These are phyloP conservation scores for Cryptomyrus ogoouensis DNA, from an alignment of 2,113 vertebrate species.

Conservation along the genomic window DNA sequence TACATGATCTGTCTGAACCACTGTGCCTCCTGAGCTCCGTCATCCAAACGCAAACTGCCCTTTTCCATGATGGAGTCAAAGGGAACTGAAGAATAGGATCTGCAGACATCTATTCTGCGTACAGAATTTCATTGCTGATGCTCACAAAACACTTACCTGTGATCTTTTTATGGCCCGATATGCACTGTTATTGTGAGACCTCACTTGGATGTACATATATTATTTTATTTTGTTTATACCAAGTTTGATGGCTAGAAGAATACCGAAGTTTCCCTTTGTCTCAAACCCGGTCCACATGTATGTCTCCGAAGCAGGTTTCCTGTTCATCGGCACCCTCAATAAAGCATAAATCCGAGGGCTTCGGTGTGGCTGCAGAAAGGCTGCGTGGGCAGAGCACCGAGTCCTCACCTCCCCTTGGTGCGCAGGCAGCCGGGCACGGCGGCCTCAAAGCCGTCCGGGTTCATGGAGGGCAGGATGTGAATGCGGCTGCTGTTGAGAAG, in stretches of 20 bases:
- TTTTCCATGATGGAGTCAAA: background rate
- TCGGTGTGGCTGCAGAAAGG: background rate
- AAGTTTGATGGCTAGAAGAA: background rate
- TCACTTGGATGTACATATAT: background rate
- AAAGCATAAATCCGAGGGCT: background rate
- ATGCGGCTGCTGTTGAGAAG: constrained; percentile 83
- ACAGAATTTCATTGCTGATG: background rate
- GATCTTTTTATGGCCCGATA: background rate
- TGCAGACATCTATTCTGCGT: background rate
- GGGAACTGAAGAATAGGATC: background rate
- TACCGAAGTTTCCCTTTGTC: background rate
- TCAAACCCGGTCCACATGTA: background rate
- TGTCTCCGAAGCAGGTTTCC: background rate
- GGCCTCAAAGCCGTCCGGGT: constrained; percentile 93
- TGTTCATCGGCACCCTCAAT: background rate
- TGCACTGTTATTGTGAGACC: background rate
- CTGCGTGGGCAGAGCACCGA: background rate
- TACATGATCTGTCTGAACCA: background rate
- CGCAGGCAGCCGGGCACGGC: constrained; percentile 60
- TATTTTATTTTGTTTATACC: background rate
- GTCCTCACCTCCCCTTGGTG: background rate
- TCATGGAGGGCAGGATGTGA: constrained; percentile 96
- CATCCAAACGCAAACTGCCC: background rate
- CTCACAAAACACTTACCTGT: background rate
- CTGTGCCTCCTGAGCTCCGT: background rate